Evolutionary conservation across 2,888 invertebrate species (phyloP), one percentile per base, ranked within the genome.

Genomic region (Scaeva pyrastri): DNA sequence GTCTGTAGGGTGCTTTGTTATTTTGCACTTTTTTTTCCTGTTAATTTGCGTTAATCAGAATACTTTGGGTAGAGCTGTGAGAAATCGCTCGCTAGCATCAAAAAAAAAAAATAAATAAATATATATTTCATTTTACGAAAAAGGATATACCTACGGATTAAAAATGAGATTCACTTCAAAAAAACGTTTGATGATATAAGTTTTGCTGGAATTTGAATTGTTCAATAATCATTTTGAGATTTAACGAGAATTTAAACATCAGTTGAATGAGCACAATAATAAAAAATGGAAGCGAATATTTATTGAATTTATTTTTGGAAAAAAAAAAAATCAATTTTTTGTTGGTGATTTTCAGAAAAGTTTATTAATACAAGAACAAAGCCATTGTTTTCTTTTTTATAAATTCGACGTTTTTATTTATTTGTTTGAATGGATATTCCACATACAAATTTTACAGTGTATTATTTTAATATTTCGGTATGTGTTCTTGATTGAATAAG

Each of bases 1-100:
- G 82, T 82, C 86, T 78, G 82, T 74, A 64, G 82, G 82, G 58
- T 86, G 82, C 74, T 82, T 77, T 82, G 23, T 45, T 36, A 31
- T 74, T 50, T 45, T 36, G 52, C 52, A 26, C 52, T 41, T 23
- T 60, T 55, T 55, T 68, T 70, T 12, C 43, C 55, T 55, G 50
- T 19, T 39, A 79, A 74, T 70, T 70, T 64, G 62, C 76, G 82
- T 74, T 77, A 86, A 86, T 86, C 86, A 81, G 62, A 74, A 58
- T 71, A 55, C 66, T 58, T 50, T 52, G 52, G 45, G 36, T 16
- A 45, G 11, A 39, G 36, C 71, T 66, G 56, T 68, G 68, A 60
- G 60, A 73, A 66, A 73, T 68, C 14, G 41, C 39, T 43, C 31
- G 8, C 31, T 3, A 8, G n/a, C n/a, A n/a, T n/a, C n/a, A 64